These are phyloP conservation scores for Corapipo altera DNA, from an alignment of 2,113 vertebrate genomes.

Conservation along the genomic window DNA sequence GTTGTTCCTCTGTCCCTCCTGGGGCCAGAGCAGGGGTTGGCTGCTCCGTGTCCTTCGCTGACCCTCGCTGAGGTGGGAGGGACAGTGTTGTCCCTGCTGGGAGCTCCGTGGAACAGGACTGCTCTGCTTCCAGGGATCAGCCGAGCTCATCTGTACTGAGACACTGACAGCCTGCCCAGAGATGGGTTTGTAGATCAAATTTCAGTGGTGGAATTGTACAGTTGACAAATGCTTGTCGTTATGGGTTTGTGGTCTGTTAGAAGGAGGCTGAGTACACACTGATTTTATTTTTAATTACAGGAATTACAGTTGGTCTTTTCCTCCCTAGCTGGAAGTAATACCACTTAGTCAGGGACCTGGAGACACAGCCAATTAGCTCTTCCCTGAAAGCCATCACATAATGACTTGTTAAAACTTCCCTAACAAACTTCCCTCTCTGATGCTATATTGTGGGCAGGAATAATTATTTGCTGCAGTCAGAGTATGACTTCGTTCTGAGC, in stretches of 20 bases:
- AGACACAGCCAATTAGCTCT: slow-evolving; percentile 13
- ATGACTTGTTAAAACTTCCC: slow-evolving; percentile 13
- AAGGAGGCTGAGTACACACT: neutral
- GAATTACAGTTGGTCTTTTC: neutral
- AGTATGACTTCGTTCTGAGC: neutral
- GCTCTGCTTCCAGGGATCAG: neutral
- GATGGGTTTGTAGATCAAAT: neutral
- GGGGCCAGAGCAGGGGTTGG: neutral
- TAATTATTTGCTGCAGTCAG: neutral
- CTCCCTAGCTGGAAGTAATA: neutral
- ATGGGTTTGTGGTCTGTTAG: neutral
- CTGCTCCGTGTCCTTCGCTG: neutral
- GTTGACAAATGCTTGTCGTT: neutral
- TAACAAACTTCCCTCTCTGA: neutral
- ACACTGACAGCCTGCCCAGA: neutral
- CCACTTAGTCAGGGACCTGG: neutral
- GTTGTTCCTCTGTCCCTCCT: neutral
- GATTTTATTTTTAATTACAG: neutral
- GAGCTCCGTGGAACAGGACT: neutral
- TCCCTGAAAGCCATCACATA: slow-evolving; percentile 4
- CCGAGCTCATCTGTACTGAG: neutral
- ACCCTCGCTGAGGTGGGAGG: neutral
- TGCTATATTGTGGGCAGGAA: neutral
- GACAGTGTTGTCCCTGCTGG: neutral
- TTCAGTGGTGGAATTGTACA: neutral